Evolutionary conservation across 2,797 vertebrate species (phyloP), one percentile per base, ranked within the genome.

Genomic region (Sylvilagus floridanus): DNA sequence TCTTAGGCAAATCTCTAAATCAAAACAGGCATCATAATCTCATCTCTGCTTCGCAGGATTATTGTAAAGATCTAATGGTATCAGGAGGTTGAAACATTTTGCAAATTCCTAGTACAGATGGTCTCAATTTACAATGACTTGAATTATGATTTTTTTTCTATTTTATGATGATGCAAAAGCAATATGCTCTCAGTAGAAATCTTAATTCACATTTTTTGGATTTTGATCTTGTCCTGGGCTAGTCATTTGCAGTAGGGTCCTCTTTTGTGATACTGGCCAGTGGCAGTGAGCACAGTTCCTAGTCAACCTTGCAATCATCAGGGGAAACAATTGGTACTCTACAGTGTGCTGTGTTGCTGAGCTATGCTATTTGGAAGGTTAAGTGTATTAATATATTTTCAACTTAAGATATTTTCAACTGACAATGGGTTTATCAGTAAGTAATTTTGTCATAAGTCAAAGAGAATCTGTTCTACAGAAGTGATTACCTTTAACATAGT

Each of bases 61-160:
- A 9, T 88, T 88, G 30, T 65, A 84, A 89, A 91, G 37, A 54
- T 89, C 30, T 69, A 86, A 87, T 37, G 7, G 85, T 37, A 91
- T 85, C 2, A 28, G n/a, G 30, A 94, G 88, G 73, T 88, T 88
- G 3, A 81, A 90, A 71, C 4, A 57, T 92, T 89, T 84, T 69
- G 47, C 22, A 92, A 78, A 63, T 7, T 75, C 72, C 73, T 65
- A 82, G 42, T 54, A 35, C 76, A 78, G 30, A 35, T 4, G n/a
- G 26, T 24, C 75, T n/a, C 9, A 37, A 12, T 19, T 78, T 57
- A 32, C 2, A n/a, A 57, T 57, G 54, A 5, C 54, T 57, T 57
- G 54, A 57, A 57, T 57, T 57, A 57, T 57, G 13, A 57, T 19
- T 57, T 57, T 57, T 57, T 78, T 78, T 78, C 54, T 11, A 78